A percentile compares a stretch with the other conserved stretches of the same genome.
These are phyloP conservation scores for Drosophila anomalata DNA, from an alignment of 2,888 invertebrate species.

Conservation along the genomic window DNA sequence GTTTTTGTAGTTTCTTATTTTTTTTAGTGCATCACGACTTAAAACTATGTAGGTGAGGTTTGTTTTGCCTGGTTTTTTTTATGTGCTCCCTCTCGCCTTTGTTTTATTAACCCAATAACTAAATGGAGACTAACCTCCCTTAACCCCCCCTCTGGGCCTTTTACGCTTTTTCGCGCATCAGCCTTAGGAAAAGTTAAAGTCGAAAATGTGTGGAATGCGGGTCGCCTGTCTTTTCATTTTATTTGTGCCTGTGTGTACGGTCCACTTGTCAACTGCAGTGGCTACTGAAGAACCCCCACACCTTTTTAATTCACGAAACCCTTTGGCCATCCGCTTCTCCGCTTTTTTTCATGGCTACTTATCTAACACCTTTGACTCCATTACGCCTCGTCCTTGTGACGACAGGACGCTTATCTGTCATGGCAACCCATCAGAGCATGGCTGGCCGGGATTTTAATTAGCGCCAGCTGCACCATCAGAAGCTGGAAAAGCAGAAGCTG, in stretches of 20 bases:
- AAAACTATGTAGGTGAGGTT: conserved; percentile 31
- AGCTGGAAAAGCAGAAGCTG: conserved; percentile 17
- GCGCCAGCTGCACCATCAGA: conserved; percentile 42
- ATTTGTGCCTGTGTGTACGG: conserved; percentile 46
- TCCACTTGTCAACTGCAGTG: conserved; percentile 71
- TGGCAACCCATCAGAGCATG: conserved; percentile 57
- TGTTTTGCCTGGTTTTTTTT: conserved; percentile 14
- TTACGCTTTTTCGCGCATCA: conserved; percentile 11
- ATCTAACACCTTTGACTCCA: conserved; percentile 76
- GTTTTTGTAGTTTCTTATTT: not conserved
- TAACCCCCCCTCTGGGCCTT: conserved; percentile 1
- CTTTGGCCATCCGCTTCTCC: not conserved
- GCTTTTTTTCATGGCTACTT: conserved; percentile 48
- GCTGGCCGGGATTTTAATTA: conserved; percentile 70
- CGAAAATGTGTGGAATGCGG: conserved; percentile 71
- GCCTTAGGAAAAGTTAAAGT: conserved; percentile 55
- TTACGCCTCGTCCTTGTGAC: conserved; percentile 30
- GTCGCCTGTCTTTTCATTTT: conserved; percentile 52
- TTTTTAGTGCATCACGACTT: not conserved
- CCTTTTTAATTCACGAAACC: not conserved
- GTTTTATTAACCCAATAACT: conserved; percentile 79
- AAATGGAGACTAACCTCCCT: conserved; percentile 49
- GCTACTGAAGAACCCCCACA: conserved; percentile 16
- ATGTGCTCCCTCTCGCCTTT: conserved; percentile 47
- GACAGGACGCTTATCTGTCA: conserved; percentile 70